Base-by-base conservation (phyloP, 2,113 vertebrate genomes). In the Cricetomys ansorgei region DNA sequence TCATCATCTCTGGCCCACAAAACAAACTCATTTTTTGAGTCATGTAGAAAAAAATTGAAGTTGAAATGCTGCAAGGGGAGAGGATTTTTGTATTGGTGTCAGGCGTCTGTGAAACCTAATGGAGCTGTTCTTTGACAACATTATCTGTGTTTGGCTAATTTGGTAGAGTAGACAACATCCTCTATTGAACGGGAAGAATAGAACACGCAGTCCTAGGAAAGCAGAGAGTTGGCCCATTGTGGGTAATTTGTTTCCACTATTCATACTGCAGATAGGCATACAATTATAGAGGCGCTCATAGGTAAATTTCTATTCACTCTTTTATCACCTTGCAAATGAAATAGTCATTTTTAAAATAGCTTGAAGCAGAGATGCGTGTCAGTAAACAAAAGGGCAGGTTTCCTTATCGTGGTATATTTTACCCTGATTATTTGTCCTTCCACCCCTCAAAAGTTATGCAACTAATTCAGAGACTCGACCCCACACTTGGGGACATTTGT, bases 241-340 rank as follows among this genome's bases (percentile, higher is more conserved):
- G 64, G 95, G 57, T 97, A 96, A 98, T 97, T 97, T 92, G 91
- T 95, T 96, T 84, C 79, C 34, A 45, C 88, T 96, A 85, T 97
- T 97, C 96, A 97, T 94, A 53, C 73, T 11, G 27, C 67, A 93
- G 94, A 95, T 94, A 94, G 96, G 77, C 81, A 21, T 89, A 95
- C 96, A 97, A 95, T 97, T 97, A 97, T 62, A 96, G 80, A 92
- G 94, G 76, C 2, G 6, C 83, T 94, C 77, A 69, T 34, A 96
- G 92, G 96, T 97, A 97, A 96, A 97, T 97, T 97, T 97, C 94
- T 96, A 94, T 97, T 97, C 96, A 94, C 94, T 88, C 95, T 95
- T 97, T 97, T 92, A 97, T 97, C 96, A 94, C 81, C 95, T 91
- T 89, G 27, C 92, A 97, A 97, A 97, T 97, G 96, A 97, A 97